Evolutionary conservation across 2,113 vertebrate species (phyloP).

Genomic region (Eonycteris spelaea): DNA sequence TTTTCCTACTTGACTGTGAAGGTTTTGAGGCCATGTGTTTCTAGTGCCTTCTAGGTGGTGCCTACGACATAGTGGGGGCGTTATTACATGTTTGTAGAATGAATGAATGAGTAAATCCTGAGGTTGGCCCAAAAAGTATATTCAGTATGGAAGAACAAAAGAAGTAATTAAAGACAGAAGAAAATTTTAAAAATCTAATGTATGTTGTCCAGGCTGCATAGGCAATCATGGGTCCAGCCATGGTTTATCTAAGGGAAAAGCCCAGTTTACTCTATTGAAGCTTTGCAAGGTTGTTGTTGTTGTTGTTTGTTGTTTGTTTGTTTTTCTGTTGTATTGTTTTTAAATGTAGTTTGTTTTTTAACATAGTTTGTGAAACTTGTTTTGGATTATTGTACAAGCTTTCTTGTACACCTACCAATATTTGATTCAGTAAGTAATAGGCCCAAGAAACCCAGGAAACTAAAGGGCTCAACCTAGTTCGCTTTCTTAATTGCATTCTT

Average conservation of each 20-base stretch:
- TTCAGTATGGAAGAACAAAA: not conserved
- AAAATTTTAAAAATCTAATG: not conserved
- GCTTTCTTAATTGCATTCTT: conserved; percentile 49
- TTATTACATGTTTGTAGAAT: not conserved
- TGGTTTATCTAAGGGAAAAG: not conserved
- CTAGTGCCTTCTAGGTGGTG: not conserved
- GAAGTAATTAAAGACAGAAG: not conserved
- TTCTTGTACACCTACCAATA: not conserved
- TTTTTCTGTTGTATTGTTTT: not conserved
- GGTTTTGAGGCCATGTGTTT: not conserved
- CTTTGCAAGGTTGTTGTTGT: not conserved
- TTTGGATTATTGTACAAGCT: conserved; percentile 10
- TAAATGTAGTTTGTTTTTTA: not conserved
- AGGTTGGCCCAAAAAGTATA: not conserved
- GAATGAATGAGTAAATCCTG: not conserved
- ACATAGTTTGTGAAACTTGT: not conserved
- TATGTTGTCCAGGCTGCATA: not conserved
- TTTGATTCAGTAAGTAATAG: not conserved
- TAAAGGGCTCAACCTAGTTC: not conserved
- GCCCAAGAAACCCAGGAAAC: conserved; percentile 7
- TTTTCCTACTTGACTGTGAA: not conserved
- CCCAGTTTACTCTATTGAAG: not conserved
- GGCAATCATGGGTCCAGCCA: not conserved
- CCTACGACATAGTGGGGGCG: not conserved
- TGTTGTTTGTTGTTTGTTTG: no score